Evolutionary conservation across 2,888 invertebrate species (phyloP).

Genomic region (Brenthis daphne): DNA sequence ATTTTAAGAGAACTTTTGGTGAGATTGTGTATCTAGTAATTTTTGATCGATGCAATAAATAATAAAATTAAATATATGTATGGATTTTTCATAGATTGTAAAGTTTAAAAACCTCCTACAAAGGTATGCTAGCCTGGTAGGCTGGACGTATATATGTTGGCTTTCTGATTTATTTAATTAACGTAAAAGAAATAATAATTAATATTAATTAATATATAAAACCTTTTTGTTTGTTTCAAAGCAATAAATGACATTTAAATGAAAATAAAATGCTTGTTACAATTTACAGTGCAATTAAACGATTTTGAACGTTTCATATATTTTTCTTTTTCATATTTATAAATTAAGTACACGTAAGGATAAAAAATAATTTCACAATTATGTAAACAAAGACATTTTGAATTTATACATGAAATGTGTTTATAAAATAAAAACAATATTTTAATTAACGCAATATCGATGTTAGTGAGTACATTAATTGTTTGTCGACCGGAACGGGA

Average conservation of each 20-base stretch:
- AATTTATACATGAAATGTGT: slow-evolving; percentile 14
- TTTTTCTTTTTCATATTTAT: slow-evolving; percentile 30
- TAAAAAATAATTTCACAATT: slow-evolving; percentile 16
- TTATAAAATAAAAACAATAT: slow-evolving; percentile 42
- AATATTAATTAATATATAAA: no score
- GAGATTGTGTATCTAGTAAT: no score
- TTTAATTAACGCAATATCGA: slow-evolving; percentile 54
- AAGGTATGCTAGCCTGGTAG: slow-evolving; percentile 2
- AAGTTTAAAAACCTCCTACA: neutral
- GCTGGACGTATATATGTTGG: neutral
- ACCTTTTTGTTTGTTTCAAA: slow-evolving; percentile 1
- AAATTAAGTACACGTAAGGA: slow-evolving; percentile 24
- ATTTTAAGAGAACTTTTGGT: no score
- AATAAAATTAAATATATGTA: no score
- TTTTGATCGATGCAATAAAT: no score
- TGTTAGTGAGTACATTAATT: slow-evolving; percentile 66
- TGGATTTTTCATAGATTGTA: no score
- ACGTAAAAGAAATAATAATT: neutral
- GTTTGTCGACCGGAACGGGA: slow-evolving; percentile 43
- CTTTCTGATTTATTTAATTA: neutral
- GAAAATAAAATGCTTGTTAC: neutral
- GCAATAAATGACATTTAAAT: neutral
- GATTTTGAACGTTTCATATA: slow-evolving; percentile 49
- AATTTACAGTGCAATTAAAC: slow-evolving; percentile 50
- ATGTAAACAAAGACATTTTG: slow-evolving; percentile 21